These are phyloP conservation scores for Ataeniobius toweri DNA, from an alignment of 2,797 vertebrate genomes.

Conservation along the genomic window DNA sequence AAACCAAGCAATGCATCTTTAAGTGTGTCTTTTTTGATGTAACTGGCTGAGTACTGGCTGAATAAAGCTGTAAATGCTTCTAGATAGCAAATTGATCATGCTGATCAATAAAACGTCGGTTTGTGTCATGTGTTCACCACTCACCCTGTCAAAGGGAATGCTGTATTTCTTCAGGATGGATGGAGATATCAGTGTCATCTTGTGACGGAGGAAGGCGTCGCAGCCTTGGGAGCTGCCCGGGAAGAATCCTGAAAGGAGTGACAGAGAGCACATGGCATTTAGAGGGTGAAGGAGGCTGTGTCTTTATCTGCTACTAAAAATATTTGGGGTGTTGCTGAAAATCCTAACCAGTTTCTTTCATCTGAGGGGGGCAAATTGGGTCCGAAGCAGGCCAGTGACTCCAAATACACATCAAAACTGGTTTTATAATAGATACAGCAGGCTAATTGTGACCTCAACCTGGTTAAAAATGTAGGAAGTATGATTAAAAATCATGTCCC, in stretches of 20 bases:
- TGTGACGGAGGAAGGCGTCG: slow-evolving; percentile 96
- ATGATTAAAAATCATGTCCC: background rate
- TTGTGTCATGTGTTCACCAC: slow-evolving; percentile 46
- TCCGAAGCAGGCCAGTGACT: background rate
- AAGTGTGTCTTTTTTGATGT: background rate
- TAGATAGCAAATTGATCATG: background rate
- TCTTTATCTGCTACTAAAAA: background rate
- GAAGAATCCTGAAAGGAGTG: slow-evolving; percentile 87
- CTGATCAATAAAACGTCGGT: background rate
- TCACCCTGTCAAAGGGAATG: slow-evolving; percentile 94
- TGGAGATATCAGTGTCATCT: slow-evolving; percentile 98
- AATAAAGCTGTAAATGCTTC: background rate
- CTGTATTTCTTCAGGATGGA: slow-evolving; percentile 97
- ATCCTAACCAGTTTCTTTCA: background rate
- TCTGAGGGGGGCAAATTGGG: background rate
- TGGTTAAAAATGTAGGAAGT: background rate
- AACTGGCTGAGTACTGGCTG: background rate
- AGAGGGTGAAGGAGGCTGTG: background rate
- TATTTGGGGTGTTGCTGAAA: background rate
- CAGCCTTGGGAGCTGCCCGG: slow-evolving; percentile 97
- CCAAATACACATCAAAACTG: background rate
- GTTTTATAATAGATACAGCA: background rate
- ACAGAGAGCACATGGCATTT: background rate
- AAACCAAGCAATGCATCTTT: background rate
- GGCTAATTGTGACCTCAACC: background rate